Evolutionary conservation across 2,888 invertebrate genomes (phyloP).

Genomic region (Melanostoma mellinum): DNA sequence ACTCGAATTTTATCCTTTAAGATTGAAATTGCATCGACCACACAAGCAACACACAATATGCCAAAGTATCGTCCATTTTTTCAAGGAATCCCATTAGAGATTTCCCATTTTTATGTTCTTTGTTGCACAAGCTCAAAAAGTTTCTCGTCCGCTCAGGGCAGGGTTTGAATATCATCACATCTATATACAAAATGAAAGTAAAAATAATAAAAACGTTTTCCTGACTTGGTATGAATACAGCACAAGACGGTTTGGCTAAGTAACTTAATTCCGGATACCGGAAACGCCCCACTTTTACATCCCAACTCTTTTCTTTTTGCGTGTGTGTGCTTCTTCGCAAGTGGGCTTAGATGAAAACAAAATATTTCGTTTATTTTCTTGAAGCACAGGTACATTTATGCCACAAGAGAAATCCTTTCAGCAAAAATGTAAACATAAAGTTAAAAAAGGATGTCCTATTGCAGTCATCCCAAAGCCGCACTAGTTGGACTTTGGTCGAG

Average conservation of each 20-base stretch:
- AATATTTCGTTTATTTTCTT: conserved; percentile 40
- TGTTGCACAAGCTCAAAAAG: conserved; percentile 1
- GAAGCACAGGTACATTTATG: conserved; percentile 27
- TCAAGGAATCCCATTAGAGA: conserved; percentile 36
- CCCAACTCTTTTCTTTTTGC: conserved; percentile 1
- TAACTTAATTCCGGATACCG: conserved; percentile 42
- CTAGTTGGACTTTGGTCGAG: conserved; percentile 37
- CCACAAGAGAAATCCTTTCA: conserved; percentile 8
- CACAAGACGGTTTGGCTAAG: conserved; percentile 17
- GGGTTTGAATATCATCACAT: conserved; percentile 1
- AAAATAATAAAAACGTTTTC: conserved; percentile 10
- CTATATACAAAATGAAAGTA: conserved; percentile 21
- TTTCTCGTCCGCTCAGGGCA: conserved; percentile 8
- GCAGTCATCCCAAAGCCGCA: conserved; percentile 29
- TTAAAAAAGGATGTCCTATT: conserved; percentile 5
- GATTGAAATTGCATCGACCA: conserved; percentile 3
- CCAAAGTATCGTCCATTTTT: background rate
- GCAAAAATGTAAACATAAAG: conserved; percentile 9
- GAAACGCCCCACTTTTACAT: conserved; percentile 2
- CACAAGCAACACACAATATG: background rate
- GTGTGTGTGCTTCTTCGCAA: conserved; percentile 8
- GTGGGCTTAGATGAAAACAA: conserved; percentile 45
- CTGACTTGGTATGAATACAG: conserved; percentile 2
- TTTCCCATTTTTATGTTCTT: conserved; percentile 3
- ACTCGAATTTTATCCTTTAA: conserved; percentile 26